Conservation (phyloP, 2,888 invertebrate genomes). For the Rhagium mordax region DNA sequence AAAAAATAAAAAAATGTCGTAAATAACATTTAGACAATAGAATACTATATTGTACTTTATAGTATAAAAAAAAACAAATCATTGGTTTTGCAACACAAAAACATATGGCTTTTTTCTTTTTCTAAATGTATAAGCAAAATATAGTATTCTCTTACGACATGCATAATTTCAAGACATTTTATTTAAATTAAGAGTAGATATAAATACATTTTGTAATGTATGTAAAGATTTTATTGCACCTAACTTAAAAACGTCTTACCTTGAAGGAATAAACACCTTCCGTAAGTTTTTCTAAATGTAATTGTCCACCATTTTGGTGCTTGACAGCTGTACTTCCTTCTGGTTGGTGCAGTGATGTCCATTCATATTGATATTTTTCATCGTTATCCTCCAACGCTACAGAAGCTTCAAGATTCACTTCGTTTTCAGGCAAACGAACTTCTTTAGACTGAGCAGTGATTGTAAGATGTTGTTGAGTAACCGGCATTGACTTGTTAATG, state of each 20-base stretch:
- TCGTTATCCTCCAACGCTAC: conserved; percentile 78
- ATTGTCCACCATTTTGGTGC: conserved; percentile 86
- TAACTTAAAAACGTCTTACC: conserved; percentile 66
- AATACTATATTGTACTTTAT: too few relatives aligned
- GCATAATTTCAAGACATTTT: too few relatives aligned
- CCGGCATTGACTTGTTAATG: conserved; percentile 66
- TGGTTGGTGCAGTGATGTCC: conserved; percentile 90
- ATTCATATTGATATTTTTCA: conserved; percentile 89
- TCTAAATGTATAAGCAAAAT: too few relatives aligned
- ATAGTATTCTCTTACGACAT: too few relatives aligned
- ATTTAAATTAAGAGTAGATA: too few relatives aligned
- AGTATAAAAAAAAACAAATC: too few relatives aligned
- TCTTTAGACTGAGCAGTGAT: conserved; percentile 83
- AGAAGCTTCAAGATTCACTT: conserved; percentile 86
- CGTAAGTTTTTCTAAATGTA: conserved; percentile 87
- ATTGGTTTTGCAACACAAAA: too few relatives aligned
- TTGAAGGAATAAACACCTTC: conserved; percentile 93
- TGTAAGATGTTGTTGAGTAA: conserved; percentile 78
- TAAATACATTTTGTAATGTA: too few relatives aligned
- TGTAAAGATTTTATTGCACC: too few relatives aligned
- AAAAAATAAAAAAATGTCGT: too few relatives aligned
- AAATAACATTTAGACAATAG: too few relatives aligned
- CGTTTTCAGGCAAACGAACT: conserved; percentile 86
- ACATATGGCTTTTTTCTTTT: too few relatives aligned
- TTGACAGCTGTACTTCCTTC: conserved; percentile 82